Conservation (phyloP, 2,888 invertebrate genomes). For the Agrenia bidenticulata region DNA sequence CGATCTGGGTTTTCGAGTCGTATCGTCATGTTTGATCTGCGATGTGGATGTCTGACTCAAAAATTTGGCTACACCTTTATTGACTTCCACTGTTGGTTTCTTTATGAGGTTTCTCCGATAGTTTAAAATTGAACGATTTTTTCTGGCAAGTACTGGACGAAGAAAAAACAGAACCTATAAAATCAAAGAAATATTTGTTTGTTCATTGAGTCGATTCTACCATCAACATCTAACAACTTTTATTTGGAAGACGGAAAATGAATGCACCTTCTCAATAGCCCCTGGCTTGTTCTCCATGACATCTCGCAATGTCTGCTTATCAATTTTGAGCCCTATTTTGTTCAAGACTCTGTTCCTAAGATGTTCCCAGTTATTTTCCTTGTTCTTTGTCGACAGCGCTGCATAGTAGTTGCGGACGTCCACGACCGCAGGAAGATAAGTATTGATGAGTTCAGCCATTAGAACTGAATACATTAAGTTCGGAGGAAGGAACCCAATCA, state of each 20-base stretch:
- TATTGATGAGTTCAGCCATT: conserved; percentile 33
- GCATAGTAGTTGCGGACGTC: conserved; percentile 19
- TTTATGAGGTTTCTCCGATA: background rate
- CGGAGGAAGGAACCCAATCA: too few species aligned
- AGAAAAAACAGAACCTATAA: conserved; percentile 19
- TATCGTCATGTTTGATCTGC: too few species aligned
- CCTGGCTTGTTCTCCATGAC: conserved; percentile 30
- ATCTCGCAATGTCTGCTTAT: conserved; percentile 18
- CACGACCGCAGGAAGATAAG: conserved; percentile 28
- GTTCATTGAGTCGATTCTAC: too few species aligned
- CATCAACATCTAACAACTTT: background rate
- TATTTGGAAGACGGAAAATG: background rate
- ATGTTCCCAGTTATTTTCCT: conserved; percentile 36
- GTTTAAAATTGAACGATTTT: conserved; percentile 13
- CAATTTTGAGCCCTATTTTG: conserved; percentile 27
- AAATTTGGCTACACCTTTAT: too few species aligned
- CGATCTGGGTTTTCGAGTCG: too few species aligned
- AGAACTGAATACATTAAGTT: conserved; percentile 25
- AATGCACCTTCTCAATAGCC: conserved; percentile 30
- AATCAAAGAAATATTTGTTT: too few species aligned
- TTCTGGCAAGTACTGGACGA: conserved; percentile 20
- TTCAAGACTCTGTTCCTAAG: conserved; percentile 30
- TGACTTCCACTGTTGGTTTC: too few species aligned
- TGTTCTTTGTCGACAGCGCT: conserved; percentile 24
- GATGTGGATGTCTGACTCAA: too few species aligned